Base-by-base conservation (phyloP, 1,140 invertebrate genomes). In the Asobara japonica region DNA sequence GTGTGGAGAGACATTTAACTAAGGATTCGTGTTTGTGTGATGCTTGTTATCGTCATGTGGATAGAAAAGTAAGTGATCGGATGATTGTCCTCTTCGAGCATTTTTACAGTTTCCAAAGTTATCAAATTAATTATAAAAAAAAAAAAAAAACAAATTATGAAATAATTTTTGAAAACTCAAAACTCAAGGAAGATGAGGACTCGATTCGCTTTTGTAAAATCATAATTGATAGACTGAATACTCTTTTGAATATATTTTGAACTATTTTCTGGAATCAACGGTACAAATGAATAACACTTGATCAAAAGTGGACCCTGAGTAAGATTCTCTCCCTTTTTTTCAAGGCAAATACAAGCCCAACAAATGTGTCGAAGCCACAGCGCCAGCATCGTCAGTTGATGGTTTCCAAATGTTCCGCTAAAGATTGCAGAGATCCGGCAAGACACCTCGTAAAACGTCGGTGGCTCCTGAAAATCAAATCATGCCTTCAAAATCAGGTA, bases 1-100 rank as follows among this genome's bases (percentile, higher is more conserved):
- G 89, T 56, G 90, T 91, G 77, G 93, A 95, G 79, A 91, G 92
- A 80, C 93, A 94, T 78, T 84, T 95, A 8, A 93, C 92, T 0
- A 91, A 92, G 62, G 94, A 95, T 82, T 95, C 93, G 38, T 95
- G 94, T 77, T 87, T 95, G 20, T 95, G 94, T 82, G 94, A 95
- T 82, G 94, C 94, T 27, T 95, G 94, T 80, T 95, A 94, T 82
- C 89, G 94, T 0, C 94, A 94, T 80, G 92, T 95, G 22, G 94
- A 95, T 84, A 88, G 93, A 68, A 94, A 93, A 78, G 93, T 93
- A 74, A 91, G 92, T 83, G 90, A 89, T 72, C n/a, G n/a, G n/a
- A n/a, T n/a, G n/a, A n/a, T n/a, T n/a, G n/a, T n/a, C n/a, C n/a
- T n/a, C n/a, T n/a, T n/a, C n/a, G n/a, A n/a, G n/a, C n/a, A n/a